Conservation (phyloP, 2,888 invertebrate species). For the Lysandra coridon region DNA sequence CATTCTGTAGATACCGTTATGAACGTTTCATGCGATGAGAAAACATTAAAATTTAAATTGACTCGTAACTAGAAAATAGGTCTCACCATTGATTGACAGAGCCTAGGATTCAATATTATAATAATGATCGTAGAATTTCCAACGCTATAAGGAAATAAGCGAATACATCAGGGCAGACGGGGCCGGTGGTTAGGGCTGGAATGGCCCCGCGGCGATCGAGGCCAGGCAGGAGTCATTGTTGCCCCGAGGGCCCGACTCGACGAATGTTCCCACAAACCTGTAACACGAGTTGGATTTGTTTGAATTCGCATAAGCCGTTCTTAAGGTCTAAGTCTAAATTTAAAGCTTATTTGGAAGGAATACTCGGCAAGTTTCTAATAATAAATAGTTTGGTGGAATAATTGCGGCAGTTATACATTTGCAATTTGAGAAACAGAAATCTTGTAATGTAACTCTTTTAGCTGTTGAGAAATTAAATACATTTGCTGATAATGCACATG, state of each 20-base stretch:
- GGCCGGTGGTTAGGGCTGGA: conserved; percentile 61
- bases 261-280: conserved; percentile 65
- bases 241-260: conserved; percentile 56
- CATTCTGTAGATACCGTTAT: neutral
- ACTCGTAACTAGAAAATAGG: neutral
- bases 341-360: neutral
- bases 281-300: conserved; percentile 37
- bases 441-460: neutral
- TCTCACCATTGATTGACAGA: conserved; percentile 4
- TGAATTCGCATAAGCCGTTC: conserved; percentile 25
- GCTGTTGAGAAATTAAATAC: neutral
- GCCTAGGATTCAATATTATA: conserved; percentile 13
- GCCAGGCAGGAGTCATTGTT: conserved; percentile 64
- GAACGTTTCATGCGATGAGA: neutral
- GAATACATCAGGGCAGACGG: conserved; percentile 41
- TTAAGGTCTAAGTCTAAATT: neutral
- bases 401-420: too few relatives aligned
- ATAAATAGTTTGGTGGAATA: too few relatives aligned
- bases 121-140: conserved; percentile 17
- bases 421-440: neutral
- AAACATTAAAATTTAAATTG: neutral
- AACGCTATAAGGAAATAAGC: conserved; percentile 19
- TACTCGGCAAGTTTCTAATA: too few relatives aligned
- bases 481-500: neutral
- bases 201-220: conserved; percentile 60